phyloP scores from a whole-genome alignment of 1,140 invertebrate genomes.

The Aricia agestis region DNA sequence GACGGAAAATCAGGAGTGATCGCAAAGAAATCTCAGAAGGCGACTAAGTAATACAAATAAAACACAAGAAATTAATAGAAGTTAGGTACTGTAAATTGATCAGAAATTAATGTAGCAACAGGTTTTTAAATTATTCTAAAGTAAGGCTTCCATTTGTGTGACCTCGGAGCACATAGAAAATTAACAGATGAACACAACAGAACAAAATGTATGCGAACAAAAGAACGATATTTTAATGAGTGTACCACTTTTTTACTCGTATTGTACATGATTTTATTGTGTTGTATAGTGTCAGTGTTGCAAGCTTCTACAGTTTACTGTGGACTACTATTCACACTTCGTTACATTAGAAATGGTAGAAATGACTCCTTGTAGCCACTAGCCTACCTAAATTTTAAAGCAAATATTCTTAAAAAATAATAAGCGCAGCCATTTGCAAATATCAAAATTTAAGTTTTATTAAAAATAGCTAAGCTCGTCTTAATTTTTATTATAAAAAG shows the following conservation, averaged over 20 bases:
- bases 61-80: too few species aligned
- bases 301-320: constrained; percentile 66
- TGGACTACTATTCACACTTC: constrained; percentile 55
- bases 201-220: constrained; percentile 39
- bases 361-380: constrained; percentile 25
- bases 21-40: neutral
- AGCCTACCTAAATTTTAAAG: neutral
- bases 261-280: constrained; percentile 53
- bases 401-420: constrained; percentile 9
- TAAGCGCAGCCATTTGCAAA: neutral
- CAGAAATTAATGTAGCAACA: neutral
- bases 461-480: neutral
- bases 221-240: constrained; percentile 52
- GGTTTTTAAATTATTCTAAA: neutral
- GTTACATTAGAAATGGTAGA: constrained; percentile 37
- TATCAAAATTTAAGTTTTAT: neutral
- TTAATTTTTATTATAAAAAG: neutral
- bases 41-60: too few species aligned
- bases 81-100: neutral
- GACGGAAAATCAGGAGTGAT: neutral
- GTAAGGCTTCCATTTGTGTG: constrained; percentile 22
- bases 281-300: constrained; percentile 61
- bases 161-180: constrained; percentile 23
- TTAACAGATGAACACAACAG: constrained; percentile 25
- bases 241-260: constrained; percentile 32